Percentiles rank a stretch among this genome's conserved stretches.
Evolutionary conservation across 2,797 vertebrate genomes (phyloP).

Genomic region (Brotula barbata): DNA sequence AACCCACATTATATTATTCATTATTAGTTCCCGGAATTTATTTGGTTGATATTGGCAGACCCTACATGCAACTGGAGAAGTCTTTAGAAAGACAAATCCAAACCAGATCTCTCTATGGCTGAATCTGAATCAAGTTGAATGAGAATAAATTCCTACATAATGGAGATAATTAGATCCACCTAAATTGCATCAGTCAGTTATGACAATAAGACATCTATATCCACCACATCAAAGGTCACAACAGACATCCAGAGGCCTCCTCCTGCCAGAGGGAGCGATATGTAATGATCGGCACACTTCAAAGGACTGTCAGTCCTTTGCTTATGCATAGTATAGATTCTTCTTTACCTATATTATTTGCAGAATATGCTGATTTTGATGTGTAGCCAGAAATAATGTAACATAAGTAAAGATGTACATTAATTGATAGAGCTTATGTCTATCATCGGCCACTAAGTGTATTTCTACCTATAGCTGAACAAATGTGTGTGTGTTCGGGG

Average conservation of each 20-base stretch:
- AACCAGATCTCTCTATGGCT: slow-evolving; percentile 4
- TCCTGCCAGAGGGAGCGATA: slow-evolving; percentile 9
- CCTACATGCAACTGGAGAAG: slow-evolving; percentile 62
- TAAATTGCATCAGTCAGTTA: not conserved
- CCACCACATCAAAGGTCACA: slow-evolving; percentile 37
- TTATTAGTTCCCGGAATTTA: slow-evolving; percentile 62
- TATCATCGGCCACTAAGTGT: no score
- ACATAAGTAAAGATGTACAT: not conserved
- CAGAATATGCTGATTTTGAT: not conserved
- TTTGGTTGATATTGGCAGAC: slow-evolving; percentile 68
- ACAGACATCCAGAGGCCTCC: slow-evolving; percentile 6
- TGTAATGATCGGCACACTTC: slow-evolving; percentile 15
- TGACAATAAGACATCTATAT: slow-evolving; percentile 15
- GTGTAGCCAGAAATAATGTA: slow-evolving; percentile 5
- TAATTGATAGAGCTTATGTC: no score
- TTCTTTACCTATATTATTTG: not conserved
- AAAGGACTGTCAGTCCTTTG: slow-evolving; percentile 12
- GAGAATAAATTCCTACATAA: slow-evolving; percentile 18
- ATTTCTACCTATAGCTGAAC: not conserved
- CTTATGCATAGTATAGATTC: not conserved
- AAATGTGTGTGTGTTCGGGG: slow-evolving; percentile 4
- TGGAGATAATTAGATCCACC: slow-evolving; percentile 1
- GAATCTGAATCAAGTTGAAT: slow-evolving; percentile 4
- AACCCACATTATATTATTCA: slow-evolving; percentile 61
- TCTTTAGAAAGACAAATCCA: slow-evolving; percentile 59